Base-by-base conservation (phyloP, 2,113 vertebrate species). In the Andinoacara biseriatus region DNA sequence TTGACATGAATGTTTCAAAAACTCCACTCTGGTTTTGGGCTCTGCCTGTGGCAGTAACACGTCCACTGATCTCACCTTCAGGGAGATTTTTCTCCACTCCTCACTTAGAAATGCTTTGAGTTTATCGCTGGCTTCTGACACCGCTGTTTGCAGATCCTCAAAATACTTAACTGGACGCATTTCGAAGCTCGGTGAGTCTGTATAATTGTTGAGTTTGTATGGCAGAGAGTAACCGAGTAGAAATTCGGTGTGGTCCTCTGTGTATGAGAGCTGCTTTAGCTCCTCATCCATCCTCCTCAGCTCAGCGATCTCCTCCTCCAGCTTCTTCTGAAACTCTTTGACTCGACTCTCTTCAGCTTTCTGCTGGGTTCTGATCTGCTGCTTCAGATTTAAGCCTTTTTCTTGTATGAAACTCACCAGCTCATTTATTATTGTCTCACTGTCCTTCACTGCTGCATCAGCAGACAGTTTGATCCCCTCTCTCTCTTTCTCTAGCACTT, bases 361-460 rank as follows among this genome's bases (percentile, higher is more conserved):
- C 61, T 22, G 1, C 20, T 63, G 3, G 6, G 13, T 6, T 63
- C 22, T 11, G 7, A 63, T 40, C 3, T 63, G 20, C 61, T 63
- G 61, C 35, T 63, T 9, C 14, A 63, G 7, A 22, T 2, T 22
- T 38, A 0, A 4, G 0, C 61, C 35, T 1, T 22, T 63, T 40
- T 40, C 61, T 63, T 63, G 38, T 22, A 40, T 63, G 61, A 40
- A 40, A 63, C 20, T 40, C 6, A 63, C 20, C 11, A 63, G 20
- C 20, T 63, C 35, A 40, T 24, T 22, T 20, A 63, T 40, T 6
- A 63, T 40, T 20, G 35, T 5, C 2, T 63, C 61, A 22, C 33
- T 63, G 61, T 63, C 61, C 61, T 22, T 22, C 11, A 63, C 4
- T 14, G 35, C 11, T 63, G 40, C 2, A 40, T 63, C 61, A 40